Base-by-base conservation (phyloP, 1,140 invertebrate species). In the Homarus americanus region DNA sequence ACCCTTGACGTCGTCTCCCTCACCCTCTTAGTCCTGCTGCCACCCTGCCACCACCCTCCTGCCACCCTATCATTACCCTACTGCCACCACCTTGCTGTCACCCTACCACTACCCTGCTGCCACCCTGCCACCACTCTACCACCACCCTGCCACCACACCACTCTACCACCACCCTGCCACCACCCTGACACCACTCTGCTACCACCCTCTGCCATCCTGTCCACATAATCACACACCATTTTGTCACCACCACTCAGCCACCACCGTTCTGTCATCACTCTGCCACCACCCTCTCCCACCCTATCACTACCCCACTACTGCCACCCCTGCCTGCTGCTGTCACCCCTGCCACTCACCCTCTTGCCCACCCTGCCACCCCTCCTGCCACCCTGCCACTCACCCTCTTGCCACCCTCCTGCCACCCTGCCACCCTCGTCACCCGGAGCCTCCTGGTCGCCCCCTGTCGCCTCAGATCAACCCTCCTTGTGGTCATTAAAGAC, bases 401-500 rank as follows among this genome's bases (percentile, higher is more conserved):
- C 38, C 75, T 41, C 75, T 78, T 24, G 20, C 9, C 34, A 20
- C 20, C 20, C 38, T 10, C 73, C 34, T 10, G 1, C 73, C 9
- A 20, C 7, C 34, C 73, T 20, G 28, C 28, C 12, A 34, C 1
- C 40, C 44, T 24, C 20, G 49, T 36, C 80, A 12, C 0, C 44
- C 7, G 9, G 9, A 0, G 9, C 44, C 7, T 15, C 44, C 44
- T 15, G 9, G 44, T 49, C 44, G 15, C 15, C 44, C 44, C 44
- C 44, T 49, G 44, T 15, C 0, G 40, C 53, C 41, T 49, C 78
- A 20, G 12, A 2, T 41, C 41, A 4, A 5, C 78, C 9, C 41
- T 34, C 28, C 78, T 49, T 12, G 63, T 69, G 63, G 63, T 69
- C 63, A 69, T 69, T 69, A 69, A n/a, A 69, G 63, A 32, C 63